These are phyloP conservation scores for Perodicticus potto DNA, from an alignment of 2,797 vertebrate genomes.

Conservation along the genomic window DNA sequence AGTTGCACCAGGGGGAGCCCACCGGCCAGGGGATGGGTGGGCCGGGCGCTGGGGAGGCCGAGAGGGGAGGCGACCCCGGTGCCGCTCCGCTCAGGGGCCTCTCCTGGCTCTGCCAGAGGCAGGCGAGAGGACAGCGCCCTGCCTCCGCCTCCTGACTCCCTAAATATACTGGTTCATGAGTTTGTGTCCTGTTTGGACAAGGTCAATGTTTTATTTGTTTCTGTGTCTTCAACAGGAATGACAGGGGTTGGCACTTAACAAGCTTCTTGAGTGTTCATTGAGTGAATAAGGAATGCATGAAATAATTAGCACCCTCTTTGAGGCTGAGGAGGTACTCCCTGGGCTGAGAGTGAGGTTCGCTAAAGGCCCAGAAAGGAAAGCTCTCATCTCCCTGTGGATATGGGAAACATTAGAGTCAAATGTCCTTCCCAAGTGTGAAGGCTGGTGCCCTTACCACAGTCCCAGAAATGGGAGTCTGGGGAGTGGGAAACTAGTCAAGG, in stretches of 20 bases:
- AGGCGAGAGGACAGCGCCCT: background rate
- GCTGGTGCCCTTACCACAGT: fast-evolving
- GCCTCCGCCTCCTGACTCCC: no score
- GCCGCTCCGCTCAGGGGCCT: background rate
- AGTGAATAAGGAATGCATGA: background rate
- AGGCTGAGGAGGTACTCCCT: background rate
- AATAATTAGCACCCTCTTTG: background rate
- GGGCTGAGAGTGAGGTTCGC: background rate
- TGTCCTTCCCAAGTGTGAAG: background rate
- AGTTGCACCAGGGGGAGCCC: fast-evolving
- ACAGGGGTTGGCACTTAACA: background rate
- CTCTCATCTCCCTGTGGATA: background rate
- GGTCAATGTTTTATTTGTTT: background rate
- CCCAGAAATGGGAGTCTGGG: background rate
- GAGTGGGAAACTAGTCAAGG: background rate
- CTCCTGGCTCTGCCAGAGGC: background rate
- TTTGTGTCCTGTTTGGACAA: background rate
- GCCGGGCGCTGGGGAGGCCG: fast-evolving
- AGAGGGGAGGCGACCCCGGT: background rate
- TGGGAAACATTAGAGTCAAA: background rate
- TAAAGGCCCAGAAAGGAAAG: no score
- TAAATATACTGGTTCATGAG: background rate
- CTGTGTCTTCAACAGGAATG: background rate
- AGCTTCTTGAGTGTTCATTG: background rate
- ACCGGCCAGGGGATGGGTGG: background rate